phyloP scores from a whole-genome alignment of 2,113 vertebrate species.

The Antennarius striatus region DNA sequence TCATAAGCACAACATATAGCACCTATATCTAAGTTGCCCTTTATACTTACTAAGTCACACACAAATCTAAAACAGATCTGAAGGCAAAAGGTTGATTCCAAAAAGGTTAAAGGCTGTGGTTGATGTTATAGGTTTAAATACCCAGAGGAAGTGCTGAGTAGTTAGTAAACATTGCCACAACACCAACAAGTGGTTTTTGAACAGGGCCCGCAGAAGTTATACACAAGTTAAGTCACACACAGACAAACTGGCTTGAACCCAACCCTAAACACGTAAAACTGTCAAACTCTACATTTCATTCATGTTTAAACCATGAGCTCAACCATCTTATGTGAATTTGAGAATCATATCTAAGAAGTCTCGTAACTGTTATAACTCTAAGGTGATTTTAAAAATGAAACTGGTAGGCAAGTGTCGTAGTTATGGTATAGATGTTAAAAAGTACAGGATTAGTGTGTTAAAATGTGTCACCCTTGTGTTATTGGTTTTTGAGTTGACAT shows the following conservation, averaged over 20 bases:
- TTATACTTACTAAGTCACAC: not conserved
- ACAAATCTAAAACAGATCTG: not conserved
- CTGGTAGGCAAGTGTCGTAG: too few species aligned
- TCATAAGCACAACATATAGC: too few species aligned
- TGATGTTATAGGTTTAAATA: slow-evolving; percentile 35
- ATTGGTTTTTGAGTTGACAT: too few species aligned
- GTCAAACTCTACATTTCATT: slow-evolving; percentile 2
- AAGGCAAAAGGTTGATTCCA: slow-evolving; percentile 12
- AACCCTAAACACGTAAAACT: not conserved
- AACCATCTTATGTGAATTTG: too few species aligned
- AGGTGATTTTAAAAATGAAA: too few species aligned
- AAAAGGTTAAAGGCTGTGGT: slow-evolving; percentile 48
- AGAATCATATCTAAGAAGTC: too few species aligned
- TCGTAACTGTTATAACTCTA: too few species aligned
- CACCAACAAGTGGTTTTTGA: slow-evolving; percentile 48
- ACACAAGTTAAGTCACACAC: not conserved
- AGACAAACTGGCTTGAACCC: not conserved
- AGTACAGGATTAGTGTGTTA: too few species aligned
- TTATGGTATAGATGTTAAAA: too few species aligned
- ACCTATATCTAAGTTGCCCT: not conserved
- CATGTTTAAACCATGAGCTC: too few species aligned
- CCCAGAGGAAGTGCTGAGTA: slow-evolving; percentile 47
- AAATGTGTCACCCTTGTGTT: too few species aligned
- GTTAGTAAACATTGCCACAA: slow-evolving; percentile 53
- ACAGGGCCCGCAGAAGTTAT: slow-evolving; percentile 2